A percentile compares a stretch with the other conserved stretches of the same genome.
These are phyloP conservation scores for Cyprinodon diabolis DNA, from an alignment of 2,797 vertebrate genomes.

Conservation along the genomic window DNA sequence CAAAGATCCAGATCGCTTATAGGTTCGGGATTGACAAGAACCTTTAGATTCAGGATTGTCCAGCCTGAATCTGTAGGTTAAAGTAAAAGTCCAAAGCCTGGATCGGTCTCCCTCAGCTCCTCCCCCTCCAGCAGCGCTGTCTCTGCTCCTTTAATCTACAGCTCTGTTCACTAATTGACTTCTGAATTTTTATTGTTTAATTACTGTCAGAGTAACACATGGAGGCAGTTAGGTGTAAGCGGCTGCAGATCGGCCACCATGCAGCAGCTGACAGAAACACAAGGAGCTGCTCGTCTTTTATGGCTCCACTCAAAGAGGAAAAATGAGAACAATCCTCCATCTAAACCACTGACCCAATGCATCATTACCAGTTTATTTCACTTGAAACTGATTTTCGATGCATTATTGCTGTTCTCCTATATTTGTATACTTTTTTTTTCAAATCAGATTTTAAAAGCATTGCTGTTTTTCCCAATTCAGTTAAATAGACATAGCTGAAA, in stretches of 20 bases:
- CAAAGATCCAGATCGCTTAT: background rate
- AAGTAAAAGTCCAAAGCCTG: too few relatives aligned
- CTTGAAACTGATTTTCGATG: background rate
- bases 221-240: slow-evolving; percentile 49
- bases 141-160: slow-evolving; percentile 19
- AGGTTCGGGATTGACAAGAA: background rate
- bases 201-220: slow-evolving; percentile 61
- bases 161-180: slow-evolving; percentile 56
- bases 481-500: too few relatives aligned
- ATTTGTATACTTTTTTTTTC: too few relatives aligned
- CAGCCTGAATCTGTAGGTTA: background rate
- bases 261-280: slow-evolving; percentile 6
- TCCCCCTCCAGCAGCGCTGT: too few relatives aligned
- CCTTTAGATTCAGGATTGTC: background rate
- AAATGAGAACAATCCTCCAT: background rate
- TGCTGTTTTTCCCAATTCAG: too few relatives aligned
- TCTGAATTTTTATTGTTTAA: slow-evolving; percentile 62
- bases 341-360: background rate
- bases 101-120: background rate
- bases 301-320: background rate
- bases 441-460: too few relatives aligned
- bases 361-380: background rate
- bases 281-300: background rate
- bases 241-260: slow-evolving; percentile 20
- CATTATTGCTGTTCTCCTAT: too few relatives aligned